Evolutionary conservation across 2,888 invertebrate genomes (phyloP).

Genomic region (Blera fallax): DNA sequence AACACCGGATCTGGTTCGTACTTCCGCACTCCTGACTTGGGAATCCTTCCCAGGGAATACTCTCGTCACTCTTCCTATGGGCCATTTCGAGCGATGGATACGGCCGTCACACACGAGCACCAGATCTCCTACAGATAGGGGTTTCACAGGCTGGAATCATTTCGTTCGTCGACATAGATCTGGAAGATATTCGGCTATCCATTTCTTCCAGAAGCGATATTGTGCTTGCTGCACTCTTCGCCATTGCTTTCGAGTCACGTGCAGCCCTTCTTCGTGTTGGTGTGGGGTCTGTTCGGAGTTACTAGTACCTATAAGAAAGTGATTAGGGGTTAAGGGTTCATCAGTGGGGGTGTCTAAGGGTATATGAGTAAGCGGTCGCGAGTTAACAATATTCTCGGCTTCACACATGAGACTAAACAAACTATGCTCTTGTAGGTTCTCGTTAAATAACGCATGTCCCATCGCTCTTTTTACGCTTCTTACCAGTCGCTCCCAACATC

Average conservation of each 20-base stretch:
- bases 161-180: neutral
- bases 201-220: neutral
- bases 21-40: neutral
- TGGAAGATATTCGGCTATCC: neutral
- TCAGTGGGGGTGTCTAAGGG: neutral
- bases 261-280: neutral
- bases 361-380: conserved; percentile 3
- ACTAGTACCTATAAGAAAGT: conserved; percentile 21
- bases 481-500: conserved; percentile 31
- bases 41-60: neutral
- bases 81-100: neutral
- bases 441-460: neutral
- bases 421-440: neutral
- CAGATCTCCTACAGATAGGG: neutral
- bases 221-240: neutral
- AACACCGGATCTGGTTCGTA: neutral
- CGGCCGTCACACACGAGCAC: neutral
- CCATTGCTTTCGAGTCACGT: neutral
- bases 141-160: neutral
- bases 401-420: neutral
- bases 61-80: neutral
- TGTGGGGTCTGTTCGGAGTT: conserved; percentile 18
- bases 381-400: neutral
- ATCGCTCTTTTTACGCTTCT: neutral
- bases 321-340: conserved; percentile 32